Evolutionary conservation across 2,888 invertebrate genomes (phyloP).

Genomic region (Cataglyphis livida): DNA sequence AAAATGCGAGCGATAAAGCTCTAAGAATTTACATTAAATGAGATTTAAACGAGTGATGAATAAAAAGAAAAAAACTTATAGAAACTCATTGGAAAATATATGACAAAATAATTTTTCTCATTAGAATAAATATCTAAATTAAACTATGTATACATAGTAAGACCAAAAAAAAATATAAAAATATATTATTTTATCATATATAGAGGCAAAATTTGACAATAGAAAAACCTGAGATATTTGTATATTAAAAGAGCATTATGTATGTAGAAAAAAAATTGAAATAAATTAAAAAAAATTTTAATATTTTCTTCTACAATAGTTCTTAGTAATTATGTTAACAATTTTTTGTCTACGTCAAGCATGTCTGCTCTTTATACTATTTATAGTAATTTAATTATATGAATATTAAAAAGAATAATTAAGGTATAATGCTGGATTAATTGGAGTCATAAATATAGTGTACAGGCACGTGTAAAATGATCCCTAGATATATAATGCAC

Average conservation of each 20-base stretch:
- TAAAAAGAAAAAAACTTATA: not conserved
- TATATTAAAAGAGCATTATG: not conserved
- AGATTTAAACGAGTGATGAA: not conserved
- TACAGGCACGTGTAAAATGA: not conserved
- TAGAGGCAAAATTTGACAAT: not conserved
- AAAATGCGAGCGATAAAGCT: not conserved
- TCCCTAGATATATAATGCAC: not conserved
- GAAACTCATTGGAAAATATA: not conserved
- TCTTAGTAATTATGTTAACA: not conserved
- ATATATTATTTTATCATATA: not conserved
- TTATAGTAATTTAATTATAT: not conserved
- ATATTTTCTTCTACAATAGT: not conserved
- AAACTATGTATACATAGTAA: not conserved
- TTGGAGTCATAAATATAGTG: not conserved
- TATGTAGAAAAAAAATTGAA: not conserved
- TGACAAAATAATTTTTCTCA: not conserved
- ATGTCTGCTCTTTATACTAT: not conserved
- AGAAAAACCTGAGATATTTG: not conserved
- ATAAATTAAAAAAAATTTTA: not conserved
- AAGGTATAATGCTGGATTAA: not conserved
- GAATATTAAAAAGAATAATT: not conserved
- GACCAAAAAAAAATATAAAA: not conserved
- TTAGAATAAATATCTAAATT: not conserved
- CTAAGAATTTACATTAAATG: conserved; percentile 8
- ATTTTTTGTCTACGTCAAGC: not conserved